Evolutionary conservation across 2,797 vertebrate genomes (phyloP).

Genomic region (Enteromius fasciolatus): DNA sequence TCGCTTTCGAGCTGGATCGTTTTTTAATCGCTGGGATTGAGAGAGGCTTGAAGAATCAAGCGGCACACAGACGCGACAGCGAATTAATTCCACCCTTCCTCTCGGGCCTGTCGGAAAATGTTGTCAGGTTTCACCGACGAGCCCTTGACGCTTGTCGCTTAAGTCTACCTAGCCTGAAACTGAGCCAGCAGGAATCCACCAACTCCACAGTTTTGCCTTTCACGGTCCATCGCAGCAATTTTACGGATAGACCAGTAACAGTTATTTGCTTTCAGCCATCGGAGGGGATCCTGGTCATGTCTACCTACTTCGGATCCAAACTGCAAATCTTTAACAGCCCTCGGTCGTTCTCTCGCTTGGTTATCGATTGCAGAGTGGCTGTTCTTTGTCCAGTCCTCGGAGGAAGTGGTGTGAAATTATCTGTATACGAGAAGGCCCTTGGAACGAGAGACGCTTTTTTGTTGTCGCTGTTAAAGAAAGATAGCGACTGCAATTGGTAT

Average conservation of each 20-base stretch:
- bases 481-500: slow-evolving; percentile 48
- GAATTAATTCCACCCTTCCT: slow-evolving; percentile 45
- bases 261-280: slow-evolving; percentile 78
- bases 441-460: slow-evolving; percentile 58
- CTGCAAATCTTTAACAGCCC: slow-evolving; percentile 59
- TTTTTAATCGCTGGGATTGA: slow-evolving; percentile 62
- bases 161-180: slow-evolving; percentile 56
- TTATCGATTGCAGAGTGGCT: slow-evolving; percentile 70
- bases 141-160: slow-evolving; percentile 32
- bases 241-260: slow-evolving; percentile 63
- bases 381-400: slow-evolving; percentile 67
- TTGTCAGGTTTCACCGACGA: slow-evolving; percentile 38
- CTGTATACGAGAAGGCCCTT: slow-evolving; percentile 66
- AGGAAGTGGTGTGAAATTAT: slow-evolving; percentile 60
- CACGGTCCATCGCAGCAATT: slow-evolving; percentile 45
- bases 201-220: slow-evolving; percentile 53
- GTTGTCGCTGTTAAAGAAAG: slow-evolving; percentile 49
- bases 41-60: slow-evolving; percentile 39
- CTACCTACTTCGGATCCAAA: slow-evolving; percentile 70
- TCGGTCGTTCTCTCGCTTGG: slow-evolving; percentile 64
- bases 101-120: neutral
- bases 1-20: slow-evolving; percentile 64
- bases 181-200: slow-evolving; percentile 57
- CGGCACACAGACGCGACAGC: slow-evolving; percentile 15
- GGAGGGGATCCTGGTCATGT: slow-evolving; percentile 67